Conservation (phyloP, 1,140 invertebrate species). For the Phymorhynchus buccinoides region DNA sequence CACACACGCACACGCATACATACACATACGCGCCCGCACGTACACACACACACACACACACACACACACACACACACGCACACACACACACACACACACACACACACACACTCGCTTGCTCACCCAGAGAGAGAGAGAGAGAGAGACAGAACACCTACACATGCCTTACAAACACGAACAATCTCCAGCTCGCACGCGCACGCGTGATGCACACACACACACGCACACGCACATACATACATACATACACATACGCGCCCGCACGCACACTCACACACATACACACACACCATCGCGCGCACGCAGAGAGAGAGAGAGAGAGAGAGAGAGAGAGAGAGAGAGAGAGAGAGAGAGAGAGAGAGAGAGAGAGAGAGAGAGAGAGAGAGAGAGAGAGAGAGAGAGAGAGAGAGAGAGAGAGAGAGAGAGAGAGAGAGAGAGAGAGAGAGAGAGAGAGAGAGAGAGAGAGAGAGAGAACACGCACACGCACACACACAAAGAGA, state of each 20-base stretch:
- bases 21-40: neutral
- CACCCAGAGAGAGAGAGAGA: no score
- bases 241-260: neutral
- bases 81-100: neutral
- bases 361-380: neutral
- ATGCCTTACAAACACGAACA: no score
- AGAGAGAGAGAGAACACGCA: neutral
- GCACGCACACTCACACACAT: neutral
- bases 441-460: neutral
- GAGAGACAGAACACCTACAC: no score
- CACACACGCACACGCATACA: neutral
- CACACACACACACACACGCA: slow-evolving; percentile 14
- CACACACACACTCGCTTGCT: no score
- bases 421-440: neutral
- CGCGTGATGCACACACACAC: neutral
- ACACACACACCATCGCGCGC: neutral
- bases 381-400: neutral
- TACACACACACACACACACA: neutral
- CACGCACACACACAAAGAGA: neutral
- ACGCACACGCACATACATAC: neutral
- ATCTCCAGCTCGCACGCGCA: neutral
- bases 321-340: no score
- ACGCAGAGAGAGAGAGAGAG: no score
- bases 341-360: neutral
- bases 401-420: neutral